Percentiles rank a stretch among this genome's conserved stretches.
phyloP scores from a whole-genome alignment of 2,888 invertebrate genomes.

The Alcis repandata region DNA sequence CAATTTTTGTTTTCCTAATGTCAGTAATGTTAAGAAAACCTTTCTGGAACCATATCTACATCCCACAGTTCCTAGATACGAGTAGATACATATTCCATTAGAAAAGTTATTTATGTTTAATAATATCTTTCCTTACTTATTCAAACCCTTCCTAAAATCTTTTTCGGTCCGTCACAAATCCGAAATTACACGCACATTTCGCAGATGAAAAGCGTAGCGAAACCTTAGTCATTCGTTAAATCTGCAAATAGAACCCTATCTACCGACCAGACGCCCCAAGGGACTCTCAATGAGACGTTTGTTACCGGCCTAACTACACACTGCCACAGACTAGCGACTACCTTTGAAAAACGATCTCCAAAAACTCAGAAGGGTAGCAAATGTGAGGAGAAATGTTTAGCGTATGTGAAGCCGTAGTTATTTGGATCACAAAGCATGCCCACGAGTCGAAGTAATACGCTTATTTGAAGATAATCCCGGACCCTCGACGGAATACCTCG shows the following conservation, averaged over 20 bases:
- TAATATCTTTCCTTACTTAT: too few relatives aligned
- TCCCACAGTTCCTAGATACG: too few relatives aligned
- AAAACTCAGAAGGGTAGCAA: slow-evolving; percentile 34
- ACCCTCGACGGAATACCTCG: slow-evolving; percentile 61
- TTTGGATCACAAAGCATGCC: slow-evolving; percentile 74
- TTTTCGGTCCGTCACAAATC: slow-evolving; percentile 49
- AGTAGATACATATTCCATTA: too few relatives aligned
- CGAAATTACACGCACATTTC: slow-evolving; percentile 59
- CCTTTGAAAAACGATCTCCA: slow-evolving; percentile 33
- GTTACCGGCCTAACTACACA: slow-evolving; percentile 39
- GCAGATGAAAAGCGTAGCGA: slow-evolving; percentile 62
- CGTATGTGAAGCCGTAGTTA: slow-evolving; percentile 67
- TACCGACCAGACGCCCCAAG: slow-evolving; percentile 58
- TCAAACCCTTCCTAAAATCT: slow-evolving; percentile 13
- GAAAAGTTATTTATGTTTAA: too few relatives aligned
- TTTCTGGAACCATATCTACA: background rate
- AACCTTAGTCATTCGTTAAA: slow-evolving; percentile 67
- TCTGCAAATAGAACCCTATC: slow-evolving; percentile 69
- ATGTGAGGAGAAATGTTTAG: slow-evolving; percentile 40
- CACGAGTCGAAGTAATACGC: slow-evolving; percentile 72
- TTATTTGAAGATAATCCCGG: slow-evolving; percentile 78
- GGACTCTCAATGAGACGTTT: slow-evolving; percentile 49
- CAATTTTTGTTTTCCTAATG: too few relatives aligned
- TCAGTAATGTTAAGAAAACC: too few relatives aligned
- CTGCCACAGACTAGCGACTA: slow-evolving; percentile 34